Conservation (phyloP, 2,797 vertebrate genomes). For the Acridotheres tristis region DNA sequence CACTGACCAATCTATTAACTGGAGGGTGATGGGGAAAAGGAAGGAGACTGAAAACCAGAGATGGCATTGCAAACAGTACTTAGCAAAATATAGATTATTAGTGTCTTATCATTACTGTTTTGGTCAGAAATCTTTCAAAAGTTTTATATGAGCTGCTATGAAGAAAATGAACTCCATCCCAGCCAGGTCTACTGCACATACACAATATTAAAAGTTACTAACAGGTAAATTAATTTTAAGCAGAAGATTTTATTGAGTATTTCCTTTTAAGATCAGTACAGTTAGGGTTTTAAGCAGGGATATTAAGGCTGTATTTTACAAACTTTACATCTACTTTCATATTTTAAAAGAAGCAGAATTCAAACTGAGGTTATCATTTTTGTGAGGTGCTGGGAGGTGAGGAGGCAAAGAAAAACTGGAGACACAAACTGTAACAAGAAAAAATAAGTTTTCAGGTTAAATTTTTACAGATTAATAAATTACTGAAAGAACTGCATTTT, state of each 20-base stretch:
- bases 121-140: not conserved
- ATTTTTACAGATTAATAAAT: not conserved
- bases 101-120: not conserved
- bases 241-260: not conserved
- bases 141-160: not conserved
- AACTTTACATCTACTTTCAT: not conserved
- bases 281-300: not conserved
- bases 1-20: not conserved
- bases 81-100: not conserved
- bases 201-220: not conserved
- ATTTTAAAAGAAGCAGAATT: not conserved
- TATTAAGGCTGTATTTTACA: not conserved
- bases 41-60: not conserved
- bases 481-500: not conserved
- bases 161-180: not conserved
- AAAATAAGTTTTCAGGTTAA: not conserved
- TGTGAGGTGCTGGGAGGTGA: not conserved
- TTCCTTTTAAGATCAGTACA: not conserved
- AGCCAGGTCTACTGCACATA: not conserved
- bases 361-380: not conserved
- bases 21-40: not conserved
- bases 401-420: not conserved
- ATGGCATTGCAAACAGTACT: not conserved
- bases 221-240: not conserved
- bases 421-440: not conserved